Evolutionary conservation across 2,888 invertebrate species (phyloP).

Genomic region (Gonocerus acuteangulatus): DNA sequence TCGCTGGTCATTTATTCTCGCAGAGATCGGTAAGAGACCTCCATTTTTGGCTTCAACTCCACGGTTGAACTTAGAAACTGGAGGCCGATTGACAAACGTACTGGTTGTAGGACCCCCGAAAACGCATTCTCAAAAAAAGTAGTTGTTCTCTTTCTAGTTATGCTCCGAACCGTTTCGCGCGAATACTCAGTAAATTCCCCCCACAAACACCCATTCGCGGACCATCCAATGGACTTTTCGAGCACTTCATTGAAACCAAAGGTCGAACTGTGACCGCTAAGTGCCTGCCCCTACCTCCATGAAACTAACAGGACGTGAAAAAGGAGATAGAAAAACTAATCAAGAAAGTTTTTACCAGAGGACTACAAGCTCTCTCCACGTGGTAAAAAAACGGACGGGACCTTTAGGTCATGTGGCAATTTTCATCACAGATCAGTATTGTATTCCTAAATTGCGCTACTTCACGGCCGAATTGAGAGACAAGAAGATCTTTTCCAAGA

Average conservation of each 20-base stretch:
- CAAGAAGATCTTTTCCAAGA: not conserved
- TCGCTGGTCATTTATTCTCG: too few species aligned
- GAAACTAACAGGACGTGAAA: not conserved
- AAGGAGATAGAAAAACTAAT: not conserved
- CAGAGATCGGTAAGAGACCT: too few species aligned
- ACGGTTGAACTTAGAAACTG: too few species aligned
- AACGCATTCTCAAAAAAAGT: too few species aligned
- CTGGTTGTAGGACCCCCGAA: too few species aligned
- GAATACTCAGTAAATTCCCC: not conserved
- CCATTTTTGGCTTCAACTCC: too few species aligned
- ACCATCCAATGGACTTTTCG: not conserved
- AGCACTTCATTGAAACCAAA: not conserved
- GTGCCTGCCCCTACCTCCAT: not conserved
- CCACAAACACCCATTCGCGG: not conserved
- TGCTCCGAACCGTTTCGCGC: not conserved
- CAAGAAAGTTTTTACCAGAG: too few species aligned
- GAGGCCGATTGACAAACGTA: too few species aligned
- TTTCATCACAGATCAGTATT: not conserved
- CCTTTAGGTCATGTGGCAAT: too few species aligned
- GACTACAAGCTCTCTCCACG: too few species aligned
- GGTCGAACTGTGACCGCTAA: not conserved
- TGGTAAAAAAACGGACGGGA: too few species aligned
- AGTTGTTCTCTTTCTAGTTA: not conserved
- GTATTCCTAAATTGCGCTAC: not conserved
- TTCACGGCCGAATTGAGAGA: not conserved